These are phyloP conservation scores for Chrysodeixis includens DNA, from an alignment of 2,888 invertebrate genomes.

Conservation along the genomic window DNA sequence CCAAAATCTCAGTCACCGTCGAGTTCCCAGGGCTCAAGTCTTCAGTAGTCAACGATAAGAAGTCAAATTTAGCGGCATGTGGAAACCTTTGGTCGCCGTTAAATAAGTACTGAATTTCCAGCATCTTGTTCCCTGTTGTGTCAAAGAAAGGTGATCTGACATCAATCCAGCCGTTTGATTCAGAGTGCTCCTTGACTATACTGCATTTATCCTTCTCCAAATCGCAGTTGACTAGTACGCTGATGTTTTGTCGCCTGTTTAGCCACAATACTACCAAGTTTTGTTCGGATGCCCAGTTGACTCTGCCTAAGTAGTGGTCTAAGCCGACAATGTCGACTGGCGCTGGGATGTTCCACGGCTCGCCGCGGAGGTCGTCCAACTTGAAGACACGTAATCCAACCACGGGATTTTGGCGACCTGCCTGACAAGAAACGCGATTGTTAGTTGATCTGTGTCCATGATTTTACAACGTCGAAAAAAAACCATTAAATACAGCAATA, in stretches of 20 bases:
- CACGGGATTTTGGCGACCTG: slow-evolving; percentile 92
- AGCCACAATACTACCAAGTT: slow-evolving; percentile 93
- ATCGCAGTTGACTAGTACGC: slow-evolving; percentile 90
- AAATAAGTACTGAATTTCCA: slow-evolving; percentile 79
- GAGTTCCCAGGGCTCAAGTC: slow-evolving; percentile 89
- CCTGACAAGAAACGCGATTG: slow-evolving; percentile 80
- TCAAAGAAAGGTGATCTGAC: slow-evolving; percentile 88
- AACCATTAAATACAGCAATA: too few relatives aligned
- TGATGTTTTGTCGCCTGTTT: slow-evolving; percentile 95
- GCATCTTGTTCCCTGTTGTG: slow-evolving; percentile 79
- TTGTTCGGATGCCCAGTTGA: slow-evolving; percentile 92
- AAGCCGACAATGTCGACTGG: slow-evolving; percentile 87
- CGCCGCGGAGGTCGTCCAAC: slow-evolving; percentile 67
- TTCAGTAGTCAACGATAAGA: slow-evolving; percentile 69
- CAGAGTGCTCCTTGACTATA: slow-evolving; percentile 80
- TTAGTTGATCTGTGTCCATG: slow-evolving; percentile 19
- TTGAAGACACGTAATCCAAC: slow-evolving; percentile 91
- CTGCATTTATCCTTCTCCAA: slow-evolving; percentile 78
- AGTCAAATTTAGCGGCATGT: slow-evolving; percentile 79
- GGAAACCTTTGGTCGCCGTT: slow-evolving; percentile 81
- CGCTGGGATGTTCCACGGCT: slow-evolving; percentile 83
- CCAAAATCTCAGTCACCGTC: slow-evolving; percentile 89
- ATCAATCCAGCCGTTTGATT: slow-evolving; percentile 92
- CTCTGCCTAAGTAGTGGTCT: slow-evolving; percentile 92
- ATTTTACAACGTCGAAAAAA: too few relatives aligned